phyloP scores from a whole-genome alignment of 2,113 vertebrate species.

The Felis chaus region DNA sequence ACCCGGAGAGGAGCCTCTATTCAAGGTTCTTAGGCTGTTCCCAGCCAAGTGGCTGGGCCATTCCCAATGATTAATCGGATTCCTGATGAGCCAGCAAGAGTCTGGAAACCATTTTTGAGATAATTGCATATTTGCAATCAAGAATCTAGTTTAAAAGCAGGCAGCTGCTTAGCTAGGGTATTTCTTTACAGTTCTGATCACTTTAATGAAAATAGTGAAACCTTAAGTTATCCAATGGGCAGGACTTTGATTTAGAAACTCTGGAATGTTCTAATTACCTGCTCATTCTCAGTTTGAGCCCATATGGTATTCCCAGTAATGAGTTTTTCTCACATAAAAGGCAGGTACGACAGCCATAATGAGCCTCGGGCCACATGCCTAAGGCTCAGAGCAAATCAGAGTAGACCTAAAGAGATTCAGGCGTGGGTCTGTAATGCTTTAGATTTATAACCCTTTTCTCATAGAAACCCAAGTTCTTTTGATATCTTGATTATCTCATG shows the following conservation, averaged over 20 bases:
- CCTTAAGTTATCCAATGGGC: not conserved
- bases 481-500: not conserved
- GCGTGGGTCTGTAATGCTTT: not conserved
- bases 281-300: not conserved
- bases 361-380: not conserved
- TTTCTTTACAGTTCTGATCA: not conserved
- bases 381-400: not conserved
- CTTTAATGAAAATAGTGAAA: not conserved
- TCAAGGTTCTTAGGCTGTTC: not conserved
- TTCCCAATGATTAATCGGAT: not conserved
- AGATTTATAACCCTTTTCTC: not conserved
- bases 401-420: not conserved
- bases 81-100: constrained; percentile 39
- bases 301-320: not conserved
- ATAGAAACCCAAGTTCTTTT: not conserved
- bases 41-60: not conserved
- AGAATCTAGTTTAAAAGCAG: constrained; percentile 25
- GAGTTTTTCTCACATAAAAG: not conserved
- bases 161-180: not conserved
- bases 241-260: constrained; percentile 19
- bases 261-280: not conserved
- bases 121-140: constrained; percentile 44
- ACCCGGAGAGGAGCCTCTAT: not conserved
- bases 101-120: constrained; percentile 30
- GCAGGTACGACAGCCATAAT: not conserved